Base-by-base conservation (phyloP, 2,888 invertebrate genomes). In the Coelinius sp. region DNA sequence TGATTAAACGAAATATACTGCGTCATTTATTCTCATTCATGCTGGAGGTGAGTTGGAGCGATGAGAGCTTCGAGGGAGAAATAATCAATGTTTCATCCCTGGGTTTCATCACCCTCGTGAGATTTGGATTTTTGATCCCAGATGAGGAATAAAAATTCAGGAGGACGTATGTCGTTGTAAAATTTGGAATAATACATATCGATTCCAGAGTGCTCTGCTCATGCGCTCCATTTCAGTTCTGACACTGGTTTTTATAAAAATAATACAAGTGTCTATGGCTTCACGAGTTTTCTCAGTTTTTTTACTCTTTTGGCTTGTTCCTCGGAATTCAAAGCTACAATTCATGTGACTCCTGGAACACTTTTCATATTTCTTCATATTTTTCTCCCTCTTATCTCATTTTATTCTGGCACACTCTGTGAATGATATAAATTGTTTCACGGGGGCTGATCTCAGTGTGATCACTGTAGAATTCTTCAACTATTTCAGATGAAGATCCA, bases 181-280 rank as follows among this genome's bases (percentile, higher is more conserved):
- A 31, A 59, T 35, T 59, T 59, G 14, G 31, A 17, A 35, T 31
- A 27, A 56, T 59, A n/a, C n/a, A n/a, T n/a, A 59, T 59, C 59
- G 59, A 59, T 59, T 59, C 5, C 31, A 59, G 17, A 35, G 59
- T 59, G 20, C 35, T 59, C 59, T 14, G 59, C 59, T 59, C 59
- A 59, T 59, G 59, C 59, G 59, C 59, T 20, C 20, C 59, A 4
- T 31, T 59, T 59, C 59, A 59, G 31, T 10, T 31, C 59, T 59
- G 31, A 35, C 35, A 17, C 6, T 35, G 31, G 35, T 59, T 35
- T 56, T 59, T 59, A 59, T 59, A 59, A 59, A 14, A 31, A 59
- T n/a, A n/a, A n/a, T 35, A 20, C 17, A 56, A 56, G 17, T 31
- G 31, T 12, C 10, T 10, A 35, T 35, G 14, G 14, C 31, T 8